These are phyloP conservation scores for Heliothis virescens DNA, from an alignment of 1,140 invertebrate species.

Conservation along the genomic window DNA sequence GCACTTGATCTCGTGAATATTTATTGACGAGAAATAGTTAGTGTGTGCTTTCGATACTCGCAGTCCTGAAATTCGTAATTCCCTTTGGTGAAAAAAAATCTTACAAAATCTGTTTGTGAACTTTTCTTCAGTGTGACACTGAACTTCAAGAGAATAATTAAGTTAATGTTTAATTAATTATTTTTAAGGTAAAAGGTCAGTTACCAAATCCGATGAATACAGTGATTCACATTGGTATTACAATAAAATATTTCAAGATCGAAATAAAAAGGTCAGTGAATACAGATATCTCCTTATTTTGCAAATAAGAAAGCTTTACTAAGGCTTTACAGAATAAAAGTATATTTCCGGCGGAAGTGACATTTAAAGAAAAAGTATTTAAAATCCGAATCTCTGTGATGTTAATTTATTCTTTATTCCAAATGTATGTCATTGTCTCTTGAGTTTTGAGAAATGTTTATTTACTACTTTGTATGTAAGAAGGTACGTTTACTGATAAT, in stretches of 20 bases:
- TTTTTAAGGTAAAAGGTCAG: not conserved
- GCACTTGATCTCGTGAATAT: no score
- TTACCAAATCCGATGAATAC: not conserved
- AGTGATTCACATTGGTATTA: not conserved
- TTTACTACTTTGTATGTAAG: not conserved
- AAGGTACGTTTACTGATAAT: slow-evolving; percentile 7
- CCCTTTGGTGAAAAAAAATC: no score
- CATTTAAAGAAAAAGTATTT: not conserved
- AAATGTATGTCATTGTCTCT: not conserved
- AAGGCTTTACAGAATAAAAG: not conserved
- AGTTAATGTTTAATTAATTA: no score
- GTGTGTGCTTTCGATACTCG: no score
- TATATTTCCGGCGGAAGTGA: slow-evolving; percentile 1
- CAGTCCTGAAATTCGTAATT: no score
- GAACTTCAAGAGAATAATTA: no score
- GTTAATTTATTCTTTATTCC: slow-evolving; percentile 1
- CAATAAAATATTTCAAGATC: slow-evolving; percentile 11
- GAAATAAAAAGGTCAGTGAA: slow-evolving; percentile 1
- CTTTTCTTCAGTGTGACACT: no score
- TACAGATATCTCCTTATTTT: slow-evolving; percentile 2
- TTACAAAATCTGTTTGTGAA: no score
- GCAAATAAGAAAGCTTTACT: not conserved
- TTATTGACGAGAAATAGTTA: no score
- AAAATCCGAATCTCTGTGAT: slow-evolving; percentile 3
- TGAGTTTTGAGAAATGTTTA: slow-evolving; percentile 20